Conservation (phyloP, 2,888 invertebrate genomes). For the Drosophila prostipennis region DNA sequence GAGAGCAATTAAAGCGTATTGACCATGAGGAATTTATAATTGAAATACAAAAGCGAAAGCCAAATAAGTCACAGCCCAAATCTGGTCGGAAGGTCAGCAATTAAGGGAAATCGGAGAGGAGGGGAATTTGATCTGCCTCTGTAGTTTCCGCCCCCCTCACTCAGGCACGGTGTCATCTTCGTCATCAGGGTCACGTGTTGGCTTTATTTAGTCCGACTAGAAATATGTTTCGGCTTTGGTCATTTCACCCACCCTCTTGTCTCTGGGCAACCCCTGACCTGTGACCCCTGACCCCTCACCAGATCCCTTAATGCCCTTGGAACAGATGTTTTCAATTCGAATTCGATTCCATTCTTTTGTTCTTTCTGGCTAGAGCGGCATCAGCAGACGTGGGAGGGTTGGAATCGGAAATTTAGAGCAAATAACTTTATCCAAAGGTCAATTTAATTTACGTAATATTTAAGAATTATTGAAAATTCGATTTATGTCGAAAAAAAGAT, state of each 20-base stretch:
- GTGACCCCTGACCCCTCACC: constrained; percentile 19
- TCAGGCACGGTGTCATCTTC: constrained; percentile 66
- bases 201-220: constrained; percentile 35
- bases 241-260: constrained; percentile 11
- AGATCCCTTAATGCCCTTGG: constrained; percentile 67
- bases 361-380: constrained; percentile 12
- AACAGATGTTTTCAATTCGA: constrained; percentile 67
- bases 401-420: constrained; percentile 18
- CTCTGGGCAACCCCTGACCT: constrained; percentile 9
- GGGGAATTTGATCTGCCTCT: constrained; percentile 35
- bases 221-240: constrained; percentile 38
- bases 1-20: constrained; percentile 78
- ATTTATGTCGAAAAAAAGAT: too few species aligned
- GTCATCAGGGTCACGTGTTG: constrained; percentile 51
- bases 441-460: neutral
- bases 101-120: constrained; percentile 55
- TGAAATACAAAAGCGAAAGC: constrained; percentile 63
- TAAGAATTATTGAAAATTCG: too few species aligned
- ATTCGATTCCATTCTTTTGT: constrained; percentile 29
- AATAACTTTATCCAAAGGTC: constrained; percentile 12
- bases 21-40: constrained; percentile 77
- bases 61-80: constrained; percentile 43
- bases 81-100: constrained; percentile 66
- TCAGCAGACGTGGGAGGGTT: constrained; percentile 23
- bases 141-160: neutral